Conservation (phyloP, 1,140 invertebrate species). For the Eumeta japonica region DNA sequence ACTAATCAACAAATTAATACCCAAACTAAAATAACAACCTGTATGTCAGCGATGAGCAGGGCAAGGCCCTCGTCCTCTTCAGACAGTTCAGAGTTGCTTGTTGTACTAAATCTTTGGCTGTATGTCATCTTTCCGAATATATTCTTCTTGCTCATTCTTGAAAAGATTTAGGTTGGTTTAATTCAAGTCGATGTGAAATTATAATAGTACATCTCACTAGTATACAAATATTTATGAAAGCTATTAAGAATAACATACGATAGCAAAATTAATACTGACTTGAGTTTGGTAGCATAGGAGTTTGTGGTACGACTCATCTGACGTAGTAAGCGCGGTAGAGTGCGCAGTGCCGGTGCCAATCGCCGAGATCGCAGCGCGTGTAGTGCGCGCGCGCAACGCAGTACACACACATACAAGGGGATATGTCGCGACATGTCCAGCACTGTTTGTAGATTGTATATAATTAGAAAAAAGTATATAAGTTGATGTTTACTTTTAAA, state of each 20-base stretch:
- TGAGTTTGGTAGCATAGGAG: constrained; percentile 81
- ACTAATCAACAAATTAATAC: no score
- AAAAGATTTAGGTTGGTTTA: constrained; percentile 23
- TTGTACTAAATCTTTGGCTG: constrained; percentile 50
- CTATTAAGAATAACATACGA: neutral
- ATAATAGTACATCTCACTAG: no score
- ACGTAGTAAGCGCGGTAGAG: constrained; percentile 64
- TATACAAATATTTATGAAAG: no score
- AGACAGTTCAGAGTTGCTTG: constrained; percentile 62
- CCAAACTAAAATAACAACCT: constrained; percentile 48
- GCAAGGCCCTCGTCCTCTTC: constrained; percentile 87
- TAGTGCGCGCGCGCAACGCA: constrained; percentile 79
- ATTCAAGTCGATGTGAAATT: no score
- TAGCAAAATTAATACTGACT: constrained; percentile 61
- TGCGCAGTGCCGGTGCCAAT: constrained; percentile 45
- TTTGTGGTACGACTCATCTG: constrained; percentile 91
- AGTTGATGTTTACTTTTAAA: constrained; percentile 7
- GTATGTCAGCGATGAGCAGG: constrained; percentile 84
- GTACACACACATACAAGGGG: constrained; percentile 82
- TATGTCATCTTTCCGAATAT: constrained; percentile 54
- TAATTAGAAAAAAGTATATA: constrained; percentile 7
- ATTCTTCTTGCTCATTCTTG: constrained; percentile 61
- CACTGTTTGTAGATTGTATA: constrained; percentile 54
- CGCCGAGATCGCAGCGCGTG: constrained; percentile 26
- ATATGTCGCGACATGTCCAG: constrained; percentile 94